A percentile compares a stretch with the other conserved stretches of the same genome.
phyloP scores from a whole-genome alignment of 2,797 vertebrate genomes.

The Euthynnus affinis region DNA sequence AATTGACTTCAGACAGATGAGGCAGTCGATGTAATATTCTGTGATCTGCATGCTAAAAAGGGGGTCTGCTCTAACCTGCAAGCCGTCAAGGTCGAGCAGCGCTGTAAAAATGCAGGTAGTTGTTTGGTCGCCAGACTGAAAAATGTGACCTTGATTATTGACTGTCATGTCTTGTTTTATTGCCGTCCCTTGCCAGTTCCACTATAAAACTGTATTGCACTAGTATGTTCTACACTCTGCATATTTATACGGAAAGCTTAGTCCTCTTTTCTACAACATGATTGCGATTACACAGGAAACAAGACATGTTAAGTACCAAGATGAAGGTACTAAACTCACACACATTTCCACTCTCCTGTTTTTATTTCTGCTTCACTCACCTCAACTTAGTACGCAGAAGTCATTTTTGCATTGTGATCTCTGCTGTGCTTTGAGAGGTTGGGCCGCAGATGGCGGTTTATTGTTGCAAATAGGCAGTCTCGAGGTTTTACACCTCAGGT shows the following conservation, averaged over 20 bases:
- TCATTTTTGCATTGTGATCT: slow-evolving; percentile 78
- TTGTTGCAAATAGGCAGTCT: slow-evolving; percentile 90
- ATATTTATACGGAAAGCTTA: slow-evolving; percentile 31
- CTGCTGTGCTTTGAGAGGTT: slow-evolving; percentile 79
- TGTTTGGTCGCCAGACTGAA: slow-evolving; percentile 84
- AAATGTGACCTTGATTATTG: slow-evolving; percentile 86
- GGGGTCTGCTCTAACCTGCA: slow-evolving; percentile 77
- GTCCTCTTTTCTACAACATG: slow-evolving; percentile 18
- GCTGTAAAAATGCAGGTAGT: slow-evolving; percentile 84
- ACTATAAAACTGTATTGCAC: slow-evolving; percentile 64
- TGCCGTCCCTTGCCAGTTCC: slow-evolving; percentile 62
- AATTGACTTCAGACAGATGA: slow-evolving; percentile 86
- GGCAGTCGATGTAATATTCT: slow-evolving; percentile 85
- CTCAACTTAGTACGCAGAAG: slow-evolving; percentile 73
- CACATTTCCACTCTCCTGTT: slow-evolving; percentile 38
- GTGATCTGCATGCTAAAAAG: slow-evolving; percentile 87
- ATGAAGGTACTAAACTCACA: slow-evolving; percentile 35
- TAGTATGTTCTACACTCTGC: slow-evolving; percentile 34
- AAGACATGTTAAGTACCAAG: slow-evolving; percentile 28
- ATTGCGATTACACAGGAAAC: slow-evolving; percentile 36
- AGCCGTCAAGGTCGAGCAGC: slow-evolving; percentile 82
- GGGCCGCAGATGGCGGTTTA: slow-evolving; percentile 89
- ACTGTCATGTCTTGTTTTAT: slow-evolving; percentile 83
- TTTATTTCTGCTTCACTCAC: slow-evolving; percentile 65
- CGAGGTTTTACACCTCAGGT: slow-evolving; percentile 89